Percentiles rank a stretch among this genome's conserved stretches.
phyloP scores from a whole-genome alignment of 2,797 vertebrate genomes.

The Gymnopithys bicolor region DNA sequence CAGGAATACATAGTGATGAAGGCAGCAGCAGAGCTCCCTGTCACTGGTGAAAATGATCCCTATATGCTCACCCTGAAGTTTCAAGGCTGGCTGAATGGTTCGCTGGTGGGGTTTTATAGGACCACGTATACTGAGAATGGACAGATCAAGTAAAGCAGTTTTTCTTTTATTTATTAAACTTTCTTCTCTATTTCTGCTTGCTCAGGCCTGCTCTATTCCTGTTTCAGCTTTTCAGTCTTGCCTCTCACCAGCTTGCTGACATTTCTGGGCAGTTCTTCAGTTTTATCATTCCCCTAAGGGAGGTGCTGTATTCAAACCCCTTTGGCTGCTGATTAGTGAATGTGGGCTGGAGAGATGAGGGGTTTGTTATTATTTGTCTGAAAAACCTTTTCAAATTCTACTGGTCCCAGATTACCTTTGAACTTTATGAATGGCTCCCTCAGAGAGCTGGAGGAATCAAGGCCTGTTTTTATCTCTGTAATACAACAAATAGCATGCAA shows the following conservation, averaged over 20 bases:
- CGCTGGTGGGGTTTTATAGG: conserved; percentile 94
- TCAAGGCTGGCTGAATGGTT: conserved; percentile 89
- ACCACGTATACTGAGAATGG: conserved; percentile 86
- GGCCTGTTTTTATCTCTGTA: not conserved
- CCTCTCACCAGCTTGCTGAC: conserved; percentile 10
- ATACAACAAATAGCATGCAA: not conserved
- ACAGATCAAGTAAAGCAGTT: conserved; percentile 81
- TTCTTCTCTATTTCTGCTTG: conserved; percentile 8
- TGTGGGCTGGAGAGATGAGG: not conserved
- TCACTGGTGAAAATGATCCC: not conserved
- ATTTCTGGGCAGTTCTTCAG: conserved; percentile 9
- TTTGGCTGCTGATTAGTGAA: not conserved
- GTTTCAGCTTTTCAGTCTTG: not conserved
- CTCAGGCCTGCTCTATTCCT: not conserved
- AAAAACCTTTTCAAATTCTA: not conserved
- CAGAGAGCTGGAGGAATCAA: not conserved
- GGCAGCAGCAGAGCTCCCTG: conserved; percentile 69
- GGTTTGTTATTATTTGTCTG: not conserved
- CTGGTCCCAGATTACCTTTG: not conserved
- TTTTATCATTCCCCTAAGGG: conserved; percentile 25
- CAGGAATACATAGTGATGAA: conserved; percentile 91
- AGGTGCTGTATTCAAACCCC: not conserved
- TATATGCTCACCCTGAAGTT: conserved; percentile 89
- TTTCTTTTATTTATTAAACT: conserved; percentile 4
- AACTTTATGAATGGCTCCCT: not conserved